Evolutionary conservation across 2,113 vertebrate species (phyloP).

Genomic region (Halcyon senegalensis): DNA sequence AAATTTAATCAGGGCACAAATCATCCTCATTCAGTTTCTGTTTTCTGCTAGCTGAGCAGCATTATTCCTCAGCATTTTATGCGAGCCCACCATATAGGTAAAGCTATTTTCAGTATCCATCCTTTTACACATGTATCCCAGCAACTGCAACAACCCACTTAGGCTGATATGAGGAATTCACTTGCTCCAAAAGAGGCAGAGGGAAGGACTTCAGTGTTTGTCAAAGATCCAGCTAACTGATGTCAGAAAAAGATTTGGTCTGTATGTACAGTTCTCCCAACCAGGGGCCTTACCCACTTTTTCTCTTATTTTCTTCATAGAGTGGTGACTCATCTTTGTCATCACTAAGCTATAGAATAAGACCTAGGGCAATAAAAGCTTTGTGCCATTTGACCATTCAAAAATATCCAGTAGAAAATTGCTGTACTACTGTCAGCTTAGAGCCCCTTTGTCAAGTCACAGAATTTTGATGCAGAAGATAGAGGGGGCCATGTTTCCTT

Average conservation of each 20-base stretch:
- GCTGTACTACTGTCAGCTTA: not conserved
- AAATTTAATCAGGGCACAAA: not conserved
- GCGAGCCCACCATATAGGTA: not conserved
- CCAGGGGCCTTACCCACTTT: not conserved
- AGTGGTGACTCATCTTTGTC: not conserved
- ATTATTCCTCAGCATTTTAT: not conserved
- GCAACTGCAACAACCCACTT: not conserved
- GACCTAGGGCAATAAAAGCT: not conserved
- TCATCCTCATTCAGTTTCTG: not conserved
- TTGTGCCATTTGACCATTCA: not conserved
- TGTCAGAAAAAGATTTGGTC: not conserved
- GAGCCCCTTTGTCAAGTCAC: not conserved
- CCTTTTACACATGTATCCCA: not conserved
- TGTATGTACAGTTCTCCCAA: not conserved
- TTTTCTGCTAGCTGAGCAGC: not conserved
- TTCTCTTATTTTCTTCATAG: not conserved
- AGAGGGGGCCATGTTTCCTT: not conserved
- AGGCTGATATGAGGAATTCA: not conserved
- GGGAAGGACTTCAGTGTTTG: not conserved
- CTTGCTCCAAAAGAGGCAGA: not conserved
- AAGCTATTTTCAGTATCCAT: not conserved
- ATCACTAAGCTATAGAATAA: not conserved
- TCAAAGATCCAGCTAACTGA: not conserved
- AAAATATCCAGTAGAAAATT: not conserved
- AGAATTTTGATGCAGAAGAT: not conserved